Evolutionary conservation across 2,888 invertebrate species (phyloP).

Genomic region (Pachydiplax longipennis): DNA sequence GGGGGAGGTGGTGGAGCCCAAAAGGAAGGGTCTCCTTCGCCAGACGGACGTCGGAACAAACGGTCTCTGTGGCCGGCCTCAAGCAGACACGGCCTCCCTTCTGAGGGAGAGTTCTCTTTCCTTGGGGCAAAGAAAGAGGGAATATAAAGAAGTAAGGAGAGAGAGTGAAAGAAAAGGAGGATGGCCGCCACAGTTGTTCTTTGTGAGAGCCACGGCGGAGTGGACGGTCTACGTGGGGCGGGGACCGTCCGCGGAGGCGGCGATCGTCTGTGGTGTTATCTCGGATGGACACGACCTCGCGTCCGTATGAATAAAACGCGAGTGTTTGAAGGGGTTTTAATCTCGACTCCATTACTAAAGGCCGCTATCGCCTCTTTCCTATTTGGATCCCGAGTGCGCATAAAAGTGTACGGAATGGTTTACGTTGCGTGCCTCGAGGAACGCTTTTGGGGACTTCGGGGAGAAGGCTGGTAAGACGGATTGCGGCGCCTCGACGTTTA

Average conservation of each 20-base stretch:
- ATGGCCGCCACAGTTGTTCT: neutral
- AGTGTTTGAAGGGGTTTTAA: slow-evolving; percentile 1
- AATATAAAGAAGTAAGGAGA: neutral
- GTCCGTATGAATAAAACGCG: neutral
- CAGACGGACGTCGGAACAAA: neutral
- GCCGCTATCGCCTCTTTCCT: neutral
- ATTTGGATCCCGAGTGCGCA: neutral
- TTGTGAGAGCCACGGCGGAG: neutral
- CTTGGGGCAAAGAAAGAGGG: neutral
- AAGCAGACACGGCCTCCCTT: neutral
- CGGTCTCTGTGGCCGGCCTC: neutral
- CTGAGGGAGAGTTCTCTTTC: neutral
- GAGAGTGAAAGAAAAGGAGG: neutral
- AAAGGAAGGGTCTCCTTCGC: neutral
- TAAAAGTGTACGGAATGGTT: neutral
- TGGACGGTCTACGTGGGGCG: neutral
- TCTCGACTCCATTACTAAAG: neutral
- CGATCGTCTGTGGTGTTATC: neutral
- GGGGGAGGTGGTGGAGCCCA: neutral
- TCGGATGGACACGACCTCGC: neutral
- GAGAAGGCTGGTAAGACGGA: neutral
- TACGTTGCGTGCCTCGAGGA: neutral
- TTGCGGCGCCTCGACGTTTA: neutral
- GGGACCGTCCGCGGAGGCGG: neutral
- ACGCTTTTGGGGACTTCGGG: neutral